Evolutionary conservation across 2,797 vertebrate species (phyloP), one percentile per base, ranked within the genome.

Genomic region (Falco peregrinus): DNA sequence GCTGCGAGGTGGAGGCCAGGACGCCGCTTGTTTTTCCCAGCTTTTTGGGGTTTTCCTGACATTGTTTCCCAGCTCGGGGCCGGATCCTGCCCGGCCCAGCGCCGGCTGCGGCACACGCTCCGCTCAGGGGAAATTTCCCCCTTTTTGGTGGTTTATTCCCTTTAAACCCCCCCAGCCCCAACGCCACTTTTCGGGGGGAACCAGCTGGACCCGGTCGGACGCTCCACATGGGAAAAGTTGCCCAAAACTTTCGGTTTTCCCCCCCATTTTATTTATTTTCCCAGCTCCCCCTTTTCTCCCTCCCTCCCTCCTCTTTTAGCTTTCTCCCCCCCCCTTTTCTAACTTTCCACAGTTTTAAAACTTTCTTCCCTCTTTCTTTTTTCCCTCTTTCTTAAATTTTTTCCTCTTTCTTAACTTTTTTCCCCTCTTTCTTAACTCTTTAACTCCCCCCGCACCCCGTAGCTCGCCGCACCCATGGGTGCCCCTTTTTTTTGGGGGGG

Each of bases 11-110:
- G 81, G 77, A 56, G 77, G 65, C 91, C 28, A 16, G 31, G 63
- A 39, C 18, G 13, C 35, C 7, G 51, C 57, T 81, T 79, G 70
- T 67, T 70, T 92, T 75, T 76, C 83, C 48, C 79, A 75, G 63
- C 28, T 89, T 95, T 95, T 81, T 50, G 82, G 95, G 61, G 56
- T 92, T 96, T 95, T 96, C 95, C 95, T 96, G 95, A 95, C 93
- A 94, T 96, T 96, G 95, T 96, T 96, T 92, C 50, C 76, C 89
- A 70, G 54, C 41, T 64, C 71, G 1, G 26, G 50, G 63, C 83
- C 83, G 51, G 61, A 93, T 92, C 89, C 91, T 20, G 90, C 86
- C 65, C 76, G 51, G 90, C 65, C 79, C 79, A 64, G 70, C 25
- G 16, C 89, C 45, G 54, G 47, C 84, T 84, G 50, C 39, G 84